Evolutionary conservation across 2,113 vertebrate genomes (phyloP).

Genomic region (Pollachius pollachius): DNA sequence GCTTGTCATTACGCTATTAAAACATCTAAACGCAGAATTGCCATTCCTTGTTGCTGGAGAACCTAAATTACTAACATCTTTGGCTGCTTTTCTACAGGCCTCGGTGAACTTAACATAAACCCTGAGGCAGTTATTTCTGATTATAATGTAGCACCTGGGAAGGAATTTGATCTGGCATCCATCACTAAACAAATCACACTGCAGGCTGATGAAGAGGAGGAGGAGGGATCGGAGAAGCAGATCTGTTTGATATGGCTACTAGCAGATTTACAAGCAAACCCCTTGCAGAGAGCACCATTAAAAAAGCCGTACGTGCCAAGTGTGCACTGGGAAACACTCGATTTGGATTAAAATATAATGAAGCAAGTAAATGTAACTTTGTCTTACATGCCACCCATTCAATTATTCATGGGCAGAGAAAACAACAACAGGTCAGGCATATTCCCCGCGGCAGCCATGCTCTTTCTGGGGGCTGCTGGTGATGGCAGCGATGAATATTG

Average conservation of each 20-base stretch:
- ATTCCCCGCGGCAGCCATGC: constrained; percentile 59
- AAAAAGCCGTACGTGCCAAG: constrained; percentile 44
- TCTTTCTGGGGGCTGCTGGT: constrained; percentile 52
- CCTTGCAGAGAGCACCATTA: constrained; percentile 33
- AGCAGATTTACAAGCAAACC: constrained; percentile 47
- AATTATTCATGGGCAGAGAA: constrained; percentile 70
- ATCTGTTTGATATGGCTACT: constrained; percentile 14
- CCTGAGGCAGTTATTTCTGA: constrained; percentile 40
- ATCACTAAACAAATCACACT: constrained; percentile 31
- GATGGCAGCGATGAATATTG: constrained; percentile 67
- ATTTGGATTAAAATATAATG: constrained; percentile 76
- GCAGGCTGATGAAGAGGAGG: background rate
- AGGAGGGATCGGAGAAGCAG: constrained; percentile 27
- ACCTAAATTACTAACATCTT: background rate
- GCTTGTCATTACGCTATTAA: constrained; percentile 24
- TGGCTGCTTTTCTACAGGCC: constrained; percentile 16
- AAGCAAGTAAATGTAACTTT: constrained; percentile 72
- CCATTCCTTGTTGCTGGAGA: background rate
- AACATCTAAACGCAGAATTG: constrained; percentile 7
- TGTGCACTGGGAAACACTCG: constrained; percentile 58
- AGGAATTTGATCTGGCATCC: constrained; percentile 46
- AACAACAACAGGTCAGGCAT: constrained; percentile 55
- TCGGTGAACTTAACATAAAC: constrained; percentile 39
- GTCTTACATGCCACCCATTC: constrained; percentile 70
- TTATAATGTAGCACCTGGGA: constrained; percentile 48